These are phyloP conservation scores for Blastobasis lacticolella DNA, from an alignment of 2,888 invertebrate species.

Conservation along the genomic window DNA sequence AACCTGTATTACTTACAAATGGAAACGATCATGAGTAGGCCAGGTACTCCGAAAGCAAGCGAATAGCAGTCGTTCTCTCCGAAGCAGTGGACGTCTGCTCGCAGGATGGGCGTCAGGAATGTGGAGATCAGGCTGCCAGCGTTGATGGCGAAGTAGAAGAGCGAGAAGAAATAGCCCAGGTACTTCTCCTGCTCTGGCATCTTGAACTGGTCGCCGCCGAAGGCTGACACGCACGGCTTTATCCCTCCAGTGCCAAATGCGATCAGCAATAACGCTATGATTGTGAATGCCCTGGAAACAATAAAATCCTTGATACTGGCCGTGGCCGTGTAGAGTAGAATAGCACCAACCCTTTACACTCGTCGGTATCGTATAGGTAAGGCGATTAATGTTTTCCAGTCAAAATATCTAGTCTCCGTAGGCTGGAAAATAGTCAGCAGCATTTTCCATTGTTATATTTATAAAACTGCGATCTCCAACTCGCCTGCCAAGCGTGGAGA, in stretches of 20 bases:
- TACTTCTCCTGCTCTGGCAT: conserved; percentile 85
- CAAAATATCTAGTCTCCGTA: no score
- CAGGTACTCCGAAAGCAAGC: conserved; percentile 92
- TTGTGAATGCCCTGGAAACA: conserved; percentile 74
- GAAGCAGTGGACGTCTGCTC: conserved; percentile 86
- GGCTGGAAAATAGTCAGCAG: no score
- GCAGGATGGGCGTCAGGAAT: conserved; percentile 88
- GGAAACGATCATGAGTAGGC: conserved; percentile 87
- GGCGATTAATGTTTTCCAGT: no score
- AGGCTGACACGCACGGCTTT: conserved; percentile 95
- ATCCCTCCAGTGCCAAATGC: conserved; percentile 96
- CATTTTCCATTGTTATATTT: no score
- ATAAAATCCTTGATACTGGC: not conserved
- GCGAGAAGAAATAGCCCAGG: conserved; percentile 90
- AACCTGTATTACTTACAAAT: conserved; percentile 73
- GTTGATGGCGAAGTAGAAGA: conserved; percentile 96
- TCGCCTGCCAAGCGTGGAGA: no score
- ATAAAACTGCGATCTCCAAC: no score
- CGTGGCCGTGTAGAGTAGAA: no score
- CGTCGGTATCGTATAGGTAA: no score
- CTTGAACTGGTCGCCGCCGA: conserved; percentile 95
- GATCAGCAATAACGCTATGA: conserved; percentile 81
- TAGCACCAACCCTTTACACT: no score
- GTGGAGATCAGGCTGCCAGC: conserved; percentile 92
- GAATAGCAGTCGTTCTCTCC: conserved; percentile 85